Base-by-base conservation (phyloP, 1,140 invertebrate species). In the Trinorchestia longiramus region DNA sequence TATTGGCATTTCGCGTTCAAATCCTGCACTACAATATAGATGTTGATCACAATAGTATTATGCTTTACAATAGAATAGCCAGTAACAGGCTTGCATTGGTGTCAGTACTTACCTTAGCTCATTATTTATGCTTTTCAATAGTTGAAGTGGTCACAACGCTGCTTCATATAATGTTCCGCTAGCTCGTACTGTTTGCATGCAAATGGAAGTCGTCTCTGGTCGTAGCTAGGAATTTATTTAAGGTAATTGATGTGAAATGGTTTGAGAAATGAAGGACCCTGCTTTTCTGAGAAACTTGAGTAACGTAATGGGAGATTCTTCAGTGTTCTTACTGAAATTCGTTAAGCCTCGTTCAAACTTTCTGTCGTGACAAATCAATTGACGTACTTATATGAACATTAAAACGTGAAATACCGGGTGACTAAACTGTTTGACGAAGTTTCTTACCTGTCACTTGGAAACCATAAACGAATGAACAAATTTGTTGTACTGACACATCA, bases 1-100 rank as follows among this genome's bases (percentile, higher is more conserved):
- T 43, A 90, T 42, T 90, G 88, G 88, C 43, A 90, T 90, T 42
- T 4, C 8, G 43, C 43, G n/a, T 41, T 17, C 88, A 43, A 90
- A 41, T 43, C 92, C 92, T 94, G 92, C 92, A 94, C 92, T 47
- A 43, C 92, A 94, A 43, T 44, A 23, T 94, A 94, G 92, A 94
- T 94, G 92, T 94, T 47, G 36, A n/a, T 94, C 92, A 43, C 92
- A 43, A 43, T 94, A 45, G 92, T 94, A 42, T 19, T 90, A 90
- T 94, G 92, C 92, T 43, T 94, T 94, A 47, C 92, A 94, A 94
- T 94, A 94, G 92, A 94, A 40, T 94, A 94, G 92, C 40, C 92
- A 44, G 19, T 45, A 45, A 45, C 44, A 45, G 44, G 43, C 43
- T 45, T 94, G 92, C 44, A 94, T 94, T 47, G 92, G 44, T 94